Conservation (phyloP, 2,888 invertebrate genomes). For the Amphipoea oculea region DNA sequence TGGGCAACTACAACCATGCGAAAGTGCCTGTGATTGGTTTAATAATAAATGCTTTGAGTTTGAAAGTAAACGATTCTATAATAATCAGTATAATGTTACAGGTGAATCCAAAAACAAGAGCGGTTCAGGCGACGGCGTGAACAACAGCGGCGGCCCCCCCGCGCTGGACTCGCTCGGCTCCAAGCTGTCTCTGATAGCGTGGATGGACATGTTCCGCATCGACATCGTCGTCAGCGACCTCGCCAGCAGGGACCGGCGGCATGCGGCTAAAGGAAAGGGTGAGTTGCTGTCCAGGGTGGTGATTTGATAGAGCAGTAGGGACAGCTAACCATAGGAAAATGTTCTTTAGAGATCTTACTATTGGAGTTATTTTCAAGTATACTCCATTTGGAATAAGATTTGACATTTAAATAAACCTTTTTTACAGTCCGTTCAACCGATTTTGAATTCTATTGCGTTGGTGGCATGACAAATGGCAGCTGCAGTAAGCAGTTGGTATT, state of each 20-base stretch:
- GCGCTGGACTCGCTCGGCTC: constrained; percentile 96
- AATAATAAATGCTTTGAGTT: too few species aligned
- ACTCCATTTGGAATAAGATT: too few species aligned
- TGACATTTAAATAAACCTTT: too few species aligned
- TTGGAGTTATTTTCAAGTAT: not conserved
- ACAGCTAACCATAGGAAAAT: not conserved
- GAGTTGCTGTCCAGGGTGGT: not conserved
- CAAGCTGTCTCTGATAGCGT: constrained; percentile 95
- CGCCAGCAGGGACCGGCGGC: constrained; percentile 87
- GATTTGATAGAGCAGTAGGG: not conserved
- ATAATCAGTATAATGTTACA: constrained; percentile 15
- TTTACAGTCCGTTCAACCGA: too few species aligned
- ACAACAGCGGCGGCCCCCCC: constrained; percentile 59
- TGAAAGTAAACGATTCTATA: too few species aligned
- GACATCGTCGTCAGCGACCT: constrained; percentile 98
- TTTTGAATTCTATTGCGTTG: too few species aligned
- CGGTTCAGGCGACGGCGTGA: constrained; percentile 59
- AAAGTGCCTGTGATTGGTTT: not conserved
- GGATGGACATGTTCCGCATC: constrained; percentile 96
- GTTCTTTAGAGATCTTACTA: not conserved
- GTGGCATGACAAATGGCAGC: too few species aligned
- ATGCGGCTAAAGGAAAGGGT: constrained; percentile 79
- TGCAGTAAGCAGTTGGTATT: too few species aligned
- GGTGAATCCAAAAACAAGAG: constrained; percentile 74
- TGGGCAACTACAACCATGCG: too few species aligned